Conservation (phyloP, 2,888 invertebrate genomes). For the Empis stercorea region DNA sequence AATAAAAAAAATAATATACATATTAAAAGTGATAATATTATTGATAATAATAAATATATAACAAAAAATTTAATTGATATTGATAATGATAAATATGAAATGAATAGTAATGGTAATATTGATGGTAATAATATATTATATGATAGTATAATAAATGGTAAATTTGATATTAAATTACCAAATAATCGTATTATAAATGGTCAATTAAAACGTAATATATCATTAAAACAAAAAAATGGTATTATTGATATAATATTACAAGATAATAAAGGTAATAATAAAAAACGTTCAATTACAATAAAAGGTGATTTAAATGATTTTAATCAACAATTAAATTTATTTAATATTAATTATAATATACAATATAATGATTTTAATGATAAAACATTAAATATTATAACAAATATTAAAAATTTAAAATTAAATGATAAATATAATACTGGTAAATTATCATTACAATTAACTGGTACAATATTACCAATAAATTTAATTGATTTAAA, state of each 20-base stretch:
- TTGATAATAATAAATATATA: conserved; percentile 40
- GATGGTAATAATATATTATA: conserved; percentile 17
- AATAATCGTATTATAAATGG: conserved; percentile 31
- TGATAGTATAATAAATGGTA: conserved; percentile 24
- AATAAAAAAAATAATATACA: conserved; percentile 54
- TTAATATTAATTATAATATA: conserved; percentile 32
- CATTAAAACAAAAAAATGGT: conserved; percentile 32
- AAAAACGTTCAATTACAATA: conserved; percentile 32
- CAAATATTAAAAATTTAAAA: conserved; percentile 32
- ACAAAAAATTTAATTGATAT: conserved; percentile 46
- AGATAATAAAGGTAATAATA: conserved; percentile 19
- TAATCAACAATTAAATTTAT: conserved; percentile 34
- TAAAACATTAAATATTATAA: conserved; percentile 33
- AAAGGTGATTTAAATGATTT: conserved; percentile 32
- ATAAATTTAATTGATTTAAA: conserved; percentile 27
- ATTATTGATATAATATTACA: conserved; percentile 40
- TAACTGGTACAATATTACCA: conserved; percentile 16
- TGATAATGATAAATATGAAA: conserved; percentile 36
- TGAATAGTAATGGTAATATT: conserved; percentile 21
- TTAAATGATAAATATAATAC: conserved; percentile 18
- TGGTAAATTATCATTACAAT: neutral
- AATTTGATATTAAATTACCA: conserved; percentile 20
- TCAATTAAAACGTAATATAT: conserved; percentile 31
- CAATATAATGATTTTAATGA: conserved; percentile 38
- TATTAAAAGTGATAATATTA: conserved; percentile 48